Evolutionary conservation across 2,888 invertebrate species (phyloP), one percentile per base, ranked within the genome.

Genomic region (Pristionchus japonicus): DNA sequence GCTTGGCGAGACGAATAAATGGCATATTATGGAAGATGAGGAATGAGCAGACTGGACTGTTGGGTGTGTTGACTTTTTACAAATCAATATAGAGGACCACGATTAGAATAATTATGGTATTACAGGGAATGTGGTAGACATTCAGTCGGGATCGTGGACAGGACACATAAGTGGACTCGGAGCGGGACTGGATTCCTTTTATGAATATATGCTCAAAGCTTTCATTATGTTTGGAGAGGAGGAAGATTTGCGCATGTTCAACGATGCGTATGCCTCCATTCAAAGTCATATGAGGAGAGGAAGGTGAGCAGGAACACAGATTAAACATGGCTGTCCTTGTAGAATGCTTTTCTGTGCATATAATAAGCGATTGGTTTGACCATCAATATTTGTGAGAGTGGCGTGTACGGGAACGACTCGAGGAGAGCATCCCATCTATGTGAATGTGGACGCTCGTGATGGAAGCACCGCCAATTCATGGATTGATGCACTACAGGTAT

Each of bases 371-470:
- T n/a, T n/a, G n/a, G n/a, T n/a, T n/a, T n/a, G n/a, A n/a, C n/a
- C n/a, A n/a, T n/a, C n/a, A n/a, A n/a, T 52, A 52, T n/a, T 11
- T 37, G 11, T 34, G 4, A 84, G 84, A 47, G 57, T 40, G 15
- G 86, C 49, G 0, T 92, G 91, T 86, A 49, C 92, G 93, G 95
- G 88, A 84, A 96, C 96, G 6, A 93, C 37, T 1, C 57, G 93
- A 84, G 96, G 96, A 7, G 95, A 96, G 91, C 96, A 96, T 91
- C 96, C 96, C 13, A 94, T 96, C 15, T 96, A 96, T 94, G 96
- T 96, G 4, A 96, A 96, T 95, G 96, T 96, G 1, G 96, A 96
- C 92, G 96, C 96, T 96, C 95, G 95, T 87, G 96, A 95, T 92
- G 96, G 96, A 9, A 95, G 95, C 82, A 95, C 96, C 9, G 94